These are phyloP conservation scores for Andrena cerasifolii DNA, from an alignment of 1,140 invertebrate species.

Conservation along the genomic window DNA sequence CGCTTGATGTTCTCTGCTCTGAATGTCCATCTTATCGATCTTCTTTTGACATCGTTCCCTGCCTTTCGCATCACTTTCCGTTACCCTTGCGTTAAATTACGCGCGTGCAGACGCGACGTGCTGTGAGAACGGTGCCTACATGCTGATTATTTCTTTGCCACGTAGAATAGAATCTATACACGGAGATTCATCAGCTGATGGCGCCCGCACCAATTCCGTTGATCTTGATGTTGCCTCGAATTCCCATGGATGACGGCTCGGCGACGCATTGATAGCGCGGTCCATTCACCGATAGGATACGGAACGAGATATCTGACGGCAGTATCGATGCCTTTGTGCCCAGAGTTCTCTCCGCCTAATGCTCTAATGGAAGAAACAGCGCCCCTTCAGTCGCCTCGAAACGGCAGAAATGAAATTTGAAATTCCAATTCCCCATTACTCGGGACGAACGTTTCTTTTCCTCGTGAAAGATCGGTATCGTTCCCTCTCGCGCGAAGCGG, in stretches of 20 bases:
- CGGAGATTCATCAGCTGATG: conserved; percentile 1
- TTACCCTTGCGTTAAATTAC: conserved; percentile 3
- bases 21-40: too few relatives aligned
- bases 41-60: too few relatives aligned
- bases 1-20: too few relatives aligned
- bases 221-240: neutral
- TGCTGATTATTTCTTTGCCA: conserved; percentile 21
- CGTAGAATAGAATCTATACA: neutral
- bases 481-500: too few relatives aligned
- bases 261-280: neutral
- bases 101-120: neutral
- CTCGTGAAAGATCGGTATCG: too few relatives aligned
- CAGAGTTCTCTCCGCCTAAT: too few relatives aligned
- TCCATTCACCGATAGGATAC: too few relatives aligned
- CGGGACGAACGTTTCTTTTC: neutral
- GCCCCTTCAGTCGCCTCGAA: too few relatives aligned
- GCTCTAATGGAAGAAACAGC: too few relatives aligned
- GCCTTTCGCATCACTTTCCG: neutral
- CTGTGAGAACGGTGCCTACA: neutral
- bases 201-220: conserved; percentile 10
- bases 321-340: too few relatives aligned
- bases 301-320: too few relatives aligned
- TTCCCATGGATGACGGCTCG: neutral
- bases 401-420: neutral
- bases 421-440: neutral